Percentiles rank a stretch among this genome's conserved stretches.
Conservation (phyloP, 2,113 vertebrate genomes). For the Tichodroma muraria region DNA sequence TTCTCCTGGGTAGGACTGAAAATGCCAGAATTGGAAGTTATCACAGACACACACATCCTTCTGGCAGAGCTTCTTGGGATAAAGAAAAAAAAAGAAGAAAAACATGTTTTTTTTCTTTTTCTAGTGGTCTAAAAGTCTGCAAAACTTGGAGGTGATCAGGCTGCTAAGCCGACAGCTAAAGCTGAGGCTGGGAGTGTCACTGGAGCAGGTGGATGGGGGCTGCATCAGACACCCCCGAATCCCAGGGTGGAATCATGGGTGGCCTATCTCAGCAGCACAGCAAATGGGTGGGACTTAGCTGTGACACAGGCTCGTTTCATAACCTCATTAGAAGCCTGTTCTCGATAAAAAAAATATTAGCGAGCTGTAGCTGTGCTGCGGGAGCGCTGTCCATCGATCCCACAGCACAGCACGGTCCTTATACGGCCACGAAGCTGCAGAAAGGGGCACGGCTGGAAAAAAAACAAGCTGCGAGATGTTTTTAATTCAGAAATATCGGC, state of each 20-base stretch:
- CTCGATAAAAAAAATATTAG: background rate
- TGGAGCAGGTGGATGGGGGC: background rate
- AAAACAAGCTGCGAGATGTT: background rate
- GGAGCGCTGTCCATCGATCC: background rate
- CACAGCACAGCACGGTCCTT: background rate
- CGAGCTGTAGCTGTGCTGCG: background rate
- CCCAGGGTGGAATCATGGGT: background rate
- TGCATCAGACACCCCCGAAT: background rate
- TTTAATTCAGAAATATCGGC: fast-evolving
- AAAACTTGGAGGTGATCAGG: background rate
- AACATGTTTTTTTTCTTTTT: background rate
- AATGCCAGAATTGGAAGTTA: background rate
- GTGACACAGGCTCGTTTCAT: slow-evolving; percentile 40
- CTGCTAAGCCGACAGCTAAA: background rate
- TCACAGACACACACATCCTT: background rate
- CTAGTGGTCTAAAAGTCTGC: background rate
- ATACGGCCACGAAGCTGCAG: background rate
- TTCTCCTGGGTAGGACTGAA: background rate
- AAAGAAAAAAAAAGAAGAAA: background rate
- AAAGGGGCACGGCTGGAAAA: background rate
- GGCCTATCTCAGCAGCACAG: slow-evolving; percentile 38
- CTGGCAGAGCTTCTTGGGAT: background rate
- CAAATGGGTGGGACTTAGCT: slow-evolving; percentile 17
- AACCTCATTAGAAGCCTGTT: slow-evolving; percentile 24
- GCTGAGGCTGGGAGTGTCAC: background rate